Evolutionary conservation across 2,888 invertebrate species (phyloP), one percentile per base, ranked within the genome.

Genomic region (Oscheius sp.): DNA sequence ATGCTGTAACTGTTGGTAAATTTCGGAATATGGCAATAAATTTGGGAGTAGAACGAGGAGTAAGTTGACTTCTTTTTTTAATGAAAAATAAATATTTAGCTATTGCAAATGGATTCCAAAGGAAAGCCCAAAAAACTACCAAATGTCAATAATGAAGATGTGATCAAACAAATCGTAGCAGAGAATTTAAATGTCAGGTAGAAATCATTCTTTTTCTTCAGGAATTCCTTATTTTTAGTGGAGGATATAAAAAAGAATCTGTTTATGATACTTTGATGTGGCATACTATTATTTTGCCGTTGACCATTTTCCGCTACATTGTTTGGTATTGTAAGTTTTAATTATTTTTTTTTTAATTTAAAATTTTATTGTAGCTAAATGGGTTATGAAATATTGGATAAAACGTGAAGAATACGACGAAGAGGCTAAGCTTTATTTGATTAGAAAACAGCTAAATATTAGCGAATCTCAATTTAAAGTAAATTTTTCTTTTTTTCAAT

Each of bases 131-230:
- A 84, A 66, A 87, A 85, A 63, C 71, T 71, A 25, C 78, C 78
- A 45, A 84, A 84, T 88, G 93, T 93, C 81, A 94, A 94, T 89
- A 92, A 93, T 78, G 95, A 96, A 87, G 91, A 91, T 74, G 92
- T 94, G 49, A 93, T 96, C 70, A 91, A 93, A 77, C 92, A 92
- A 88, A 93, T 96, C 1, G 93, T 96, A 73, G 94, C 93, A 89
- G 93, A 95, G 81, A 95, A 95, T 88, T 94, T 96, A 93, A 95
- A 95, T 87, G 95, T 96, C 59, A 93, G 90, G 90, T 91, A 78
- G 2, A 23, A 23, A 16, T 16, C 21, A n/a, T 18, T 18, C 13
- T 23, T 45, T 61, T 49, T 41, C 63, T n/a, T n/a, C n/a, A n/a
- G 13, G n/a, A n/a, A 23, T 66, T 71, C 29, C 52, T n/a, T n/a